These are phyloP conservation scores for Aurelia aurita complex sp. Pacific DNA, from an alignment of 30 jellyfish, hydroid and myxozoan species.

Conservation along the genomic window DNA sequence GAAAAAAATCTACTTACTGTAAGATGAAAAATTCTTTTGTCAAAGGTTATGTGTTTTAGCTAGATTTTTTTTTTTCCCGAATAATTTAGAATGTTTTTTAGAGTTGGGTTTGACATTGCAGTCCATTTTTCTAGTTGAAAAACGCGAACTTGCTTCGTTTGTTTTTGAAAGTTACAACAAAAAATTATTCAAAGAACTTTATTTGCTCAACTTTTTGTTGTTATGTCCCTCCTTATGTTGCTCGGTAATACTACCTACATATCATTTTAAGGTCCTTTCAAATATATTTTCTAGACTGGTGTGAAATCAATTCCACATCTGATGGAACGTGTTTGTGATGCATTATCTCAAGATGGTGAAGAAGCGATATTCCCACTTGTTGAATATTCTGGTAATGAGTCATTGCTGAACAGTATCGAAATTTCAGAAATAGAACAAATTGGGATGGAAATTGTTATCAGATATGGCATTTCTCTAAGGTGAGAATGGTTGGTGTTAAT, in stretches of 20 bases:
- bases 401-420: conserved; percentile 48
- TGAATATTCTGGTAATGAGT: conserved; percentile 60
- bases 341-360: conserved; percentile 35
- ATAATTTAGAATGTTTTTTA: too few relatives aligned
- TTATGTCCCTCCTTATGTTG: too few relatives aligned
- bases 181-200: too few relatives aligned
- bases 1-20: too few relatives aligned
- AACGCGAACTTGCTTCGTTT: too few relatives aligned
- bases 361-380: conserved; percentile 58
- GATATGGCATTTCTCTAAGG: conserved; percentile 61
- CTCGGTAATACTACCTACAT: neutral
- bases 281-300: conserved; percentile 36
- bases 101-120: too few relatives aligned
- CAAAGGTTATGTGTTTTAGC: too few relatives aligned
- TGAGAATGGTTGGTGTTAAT: neutral
- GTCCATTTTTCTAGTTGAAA: too few relatives aligned
- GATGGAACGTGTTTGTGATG: conserved; percentile 41
- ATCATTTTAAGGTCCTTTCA: neutral
- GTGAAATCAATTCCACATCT: conserved; percentile 45
- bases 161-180: too few relatives aligned
- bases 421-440: conserved; percentile 47
- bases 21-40: too few relatives aligned
- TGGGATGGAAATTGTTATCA: conserved; percentile 41
- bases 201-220: too few relatives aligned
- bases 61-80: too few relatives aligned